Evolutionary conservation across 2,888 invertebrate genomes (phyloP).

Genomic region (Heliconius hortense): DNA sequence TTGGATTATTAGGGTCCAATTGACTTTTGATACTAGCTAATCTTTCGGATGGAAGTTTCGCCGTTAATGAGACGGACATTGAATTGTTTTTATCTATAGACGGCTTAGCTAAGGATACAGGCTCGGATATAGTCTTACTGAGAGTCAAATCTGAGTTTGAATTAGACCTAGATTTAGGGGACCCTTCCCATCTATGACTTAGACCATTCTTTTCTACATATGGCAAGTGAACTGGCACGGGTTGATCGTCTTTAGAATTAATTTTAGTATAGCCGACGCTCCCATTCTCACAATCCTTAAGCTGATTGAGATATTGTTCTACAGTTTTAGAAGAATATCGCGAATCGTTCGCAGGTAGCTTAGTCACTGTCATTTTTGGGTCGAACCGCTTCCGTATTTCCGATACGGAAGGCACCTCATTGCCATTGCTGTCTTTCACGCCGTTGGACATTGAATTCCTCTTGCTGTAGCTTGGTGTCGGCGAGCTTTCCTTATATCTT

Average conservation of each 20-base stretch:
- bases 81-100: constrained; percentile 57
- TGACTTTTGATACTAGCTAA: constrained; percentile 76
- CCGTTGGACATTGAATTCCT: constrained; percentile 70
- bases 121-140: constrained; percentile 75
- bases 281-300: constrained; percentile 73
- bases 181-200: constrained; percentile 63
- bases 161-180: constrained; percentile 65
- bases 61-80: constrained; percentile 67
- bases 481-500: constrained; percentile 71
- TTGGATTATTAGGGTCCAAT: constrained; percentile 77
- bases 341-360: constrained; percentile 70
- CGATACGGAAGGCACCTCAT: constrained; percentile 81
- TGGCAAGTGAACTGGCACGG: constrained; percentile 75
- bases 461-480: constrained; percentile 66
- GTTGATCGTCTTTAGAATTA: constrained; percentile 68
- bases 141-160: constrained; percentile 74
- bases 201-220: constrained; percentile 68
- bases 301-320: constrained; percentile 69
- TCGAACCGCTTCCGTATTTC: constrained; percentile 83
- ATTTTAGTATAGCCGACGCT: constrained; percentile 66
- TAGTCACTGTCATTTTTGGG: constrained; percentile 75
- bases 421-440: constrained; percentile 82
- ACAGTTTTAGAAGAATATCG: constrained; percentile 61
- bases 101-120: constrained; percentile 66
- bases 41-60: constrained; percentile 69